Evolutionary conservation across 2,797 vertebrate genomes (phyloP).

Genomic region (Cuniculus paca): DNA sequence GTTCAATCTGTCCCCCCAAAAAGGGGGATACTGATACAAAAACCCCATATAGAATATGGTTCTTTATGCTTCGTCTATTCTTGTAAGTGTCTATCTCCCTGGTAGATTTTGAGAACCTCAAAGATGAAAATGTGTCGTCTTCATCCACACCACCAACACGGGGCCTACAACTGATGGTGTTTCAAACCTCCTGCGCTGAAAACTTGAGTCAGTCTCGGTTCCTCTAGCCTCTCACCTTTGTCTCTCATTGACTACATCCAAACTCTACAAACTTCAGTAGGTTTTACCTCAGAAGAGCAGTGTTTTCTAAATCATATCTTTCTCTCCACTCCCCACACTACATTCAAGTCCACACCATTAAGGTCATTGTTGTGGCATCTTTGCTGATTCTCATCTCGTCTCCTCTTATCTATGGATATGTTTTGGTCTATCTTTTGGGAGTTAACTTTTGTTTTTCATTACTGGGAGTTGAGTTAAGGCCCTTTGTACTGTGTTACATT

Average conservation of each 20-base stretch:
- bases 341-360: too few relatives aligned
- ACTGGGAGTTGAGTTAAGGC: not conserved
- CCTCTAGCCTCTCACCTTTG: not conserved
- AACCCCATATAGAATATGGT: not conserved
- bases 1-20: not conserved
- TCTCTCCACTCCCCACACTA: not conserved
- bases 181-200: not conserved
- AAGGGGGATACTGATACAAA: not conserved
- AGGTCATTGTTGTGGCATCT: too few relatives aligned
- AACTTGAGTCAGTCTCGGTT: not conserved
- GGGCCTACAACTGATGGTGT: not conserved
- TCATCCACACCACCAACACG: not conserved
- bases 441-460: not conserved
- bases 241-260: not conserved
- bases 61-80: not conserved
- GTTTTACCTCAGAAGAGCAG: not conserved
- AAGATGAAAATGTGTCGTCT: not conserved
- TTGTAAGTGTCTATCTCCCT: not conserved
- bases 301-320: not conserved
- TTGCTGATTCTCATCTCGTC: fast-evolving
- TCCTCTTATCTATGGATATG: too few relatives aligned
- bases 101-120: not conserved
- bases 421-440: not conserved
- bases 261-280: not conserved
- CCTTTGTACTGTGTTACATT: not conserved